Evolutionary conservation across 2,888 invertebrate species (phyloP).

Genomic region (Erannis defoliaria): DNA sequence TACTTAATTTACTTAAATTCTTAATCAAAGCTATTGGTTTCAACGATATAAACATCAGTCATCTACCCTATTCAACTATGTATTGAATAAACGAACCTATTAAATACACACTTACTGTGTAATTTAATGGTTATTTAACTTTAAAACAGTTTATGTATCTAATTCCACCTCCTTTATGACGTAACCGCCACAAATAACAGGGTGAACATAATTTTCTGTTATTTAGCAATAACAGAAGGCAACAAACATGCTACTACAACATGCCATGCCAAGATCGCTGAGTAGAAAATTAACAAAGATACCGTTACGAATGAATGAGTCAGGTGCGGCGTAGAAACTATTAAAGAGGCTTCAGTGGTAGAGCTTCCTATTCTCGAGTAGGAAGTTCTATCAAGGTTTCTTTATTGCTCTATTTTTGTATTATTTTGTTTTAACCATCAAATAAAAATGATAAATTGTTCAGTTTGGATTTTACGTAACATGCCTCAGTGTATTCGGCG

Average conservation of each 20-base stretch:
- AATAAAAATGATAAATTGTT: too few species aligned
- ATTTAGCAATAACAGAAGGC: slow-evolving; percentile 36
- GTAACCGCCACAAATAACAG: slow-evolving; percentile 21
- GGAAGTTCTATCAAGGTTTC: too few species aligned
- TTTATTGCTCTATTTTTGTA: too few species aligned
- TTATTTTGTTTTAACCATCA: too few species aligned
- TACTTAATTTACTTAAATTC: too few species aligned
- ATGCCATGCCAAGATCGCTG: background rate
- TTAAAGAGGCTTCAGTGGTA: too few species aligned
- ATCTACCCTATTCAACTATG: background rate
- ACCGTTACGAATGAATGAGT: background rate
- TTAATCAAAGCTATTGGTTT: too few species aligned
- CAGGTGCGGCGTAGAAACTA: too few species aligned
- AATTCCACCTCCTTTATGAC: slow-evolving; percentile 5
- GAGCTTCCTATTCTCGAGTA: too few species aligned
- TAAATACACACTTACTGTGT: background rate
- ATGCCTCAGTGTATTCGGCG: too few species aligned
- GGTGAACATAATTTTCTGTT: slow-evolving; percentile 37
- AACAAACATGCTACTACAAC: slow-evolving; percentile 38
- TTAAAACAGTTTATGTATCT: background rate
- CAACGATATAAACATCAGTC: too few species aligned
- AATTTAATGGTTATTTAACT: background rate
- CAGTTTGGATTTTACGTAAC: too few species aligned
- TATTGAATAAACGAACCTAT: background rate
- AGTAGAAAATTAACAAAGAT: background rate